Evolutionary conservation across 1,140 invertebrate species (phyloP).

Genomic region (Doryteuthis pealeii): DNA sequence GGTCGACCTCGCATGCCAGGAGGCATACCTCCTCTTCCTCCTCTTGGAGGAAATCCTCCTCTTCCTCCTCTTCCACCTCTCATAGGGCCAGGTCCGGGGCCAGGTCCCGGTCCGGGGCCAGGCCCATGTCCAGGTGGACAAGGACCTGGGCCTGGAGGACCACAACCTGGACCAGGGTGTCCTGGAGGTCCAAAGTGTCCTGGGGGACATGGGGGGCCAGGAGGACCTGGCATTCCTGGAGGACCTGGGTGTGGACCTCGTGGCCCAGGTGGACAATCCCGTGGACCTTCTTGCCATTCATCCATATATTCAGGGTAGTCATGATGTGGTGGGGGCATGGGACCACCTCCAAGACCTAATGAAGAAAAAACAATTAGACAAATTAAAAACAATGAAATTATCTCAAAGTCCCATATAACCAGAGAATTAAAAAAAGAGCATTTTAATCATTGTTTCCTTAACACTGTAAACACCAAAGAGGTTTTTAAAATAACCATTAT

Average conservation of each 20-base stretch:
- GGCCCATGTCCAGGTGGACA: background rate
- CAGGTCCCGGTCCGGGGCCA: background rate
- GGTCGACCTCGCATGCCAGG: background rate
- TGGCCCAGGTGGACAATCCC: background rate
- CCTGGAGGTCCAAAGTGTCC: background rate
- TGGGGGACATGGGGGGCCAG: background rate
- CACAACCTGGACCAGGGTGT: background rate
- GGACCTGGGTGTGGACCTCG: background rate
- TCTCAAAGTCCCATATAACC: no score
- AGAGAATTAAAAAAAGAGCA: no score
- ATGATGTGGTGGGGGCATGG: background rate
- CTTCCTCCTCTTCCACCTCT: no score
- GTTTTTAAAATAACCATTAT: no score
- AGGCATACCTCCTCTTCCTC: no score
- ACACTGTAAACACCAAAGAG: no score
- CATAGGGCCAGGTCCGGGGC: background rate
- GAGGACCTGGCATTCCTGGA: background rate
- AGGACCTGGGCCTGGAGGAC: background rate
- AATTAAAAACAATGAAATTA: no score
- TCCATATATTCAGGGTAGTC: slow-evolving; percentile 2
- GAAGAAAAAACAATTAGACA: background rate
- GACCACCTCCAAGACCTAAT: background rate
- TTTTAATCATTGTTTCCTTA: no score
- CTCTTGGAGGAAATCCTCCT: no score
- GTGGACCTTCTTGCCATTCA: background rate